phyloP scores from a whole-genome alignment of 2,113 vertebrate species.

The Aramus guarauna region DNA sequence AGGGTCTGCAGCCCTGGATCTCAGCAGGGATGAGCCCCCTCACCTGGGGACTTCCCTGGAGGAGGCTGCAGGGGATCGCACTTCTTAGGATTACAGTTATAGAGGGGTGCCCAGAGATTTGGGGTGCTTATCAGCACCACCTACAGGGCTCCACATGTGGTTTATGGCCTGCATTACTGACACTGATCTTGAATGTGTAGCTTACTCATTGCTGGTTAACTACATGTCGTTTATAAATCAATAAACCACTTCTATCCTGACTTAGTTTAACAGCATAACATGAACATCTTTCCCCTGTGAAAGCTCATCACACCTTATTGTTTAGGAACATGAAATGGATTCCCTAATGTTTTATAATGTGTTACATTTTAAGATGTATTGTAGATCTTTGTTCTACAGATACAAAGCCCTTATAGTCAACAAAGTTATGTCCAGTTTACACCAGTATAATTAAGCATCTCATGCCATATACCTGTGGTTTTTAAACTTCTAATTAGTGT shows the following conservation, averaged over 20 bases:
- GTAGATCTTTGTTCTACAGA: background rate
- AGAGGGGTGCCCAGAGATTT: background rate
- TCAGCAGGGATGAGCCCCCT: background rate
- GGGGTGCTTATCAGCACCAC: background rate
- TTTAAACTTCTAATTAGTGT: background rate
- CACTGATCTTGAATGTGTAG: background rate
- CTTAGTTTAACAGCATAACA: background rate
- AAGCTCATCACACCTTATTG: background rate
- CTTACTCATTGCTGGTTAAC: background rate
- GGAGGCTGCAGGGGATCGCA: no score
- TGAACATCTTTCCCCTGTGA: background rate
- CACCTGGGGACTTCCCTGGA: fast-evolving
- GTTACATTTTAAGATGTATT: background rate
- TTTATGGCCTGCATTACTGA: background rate
- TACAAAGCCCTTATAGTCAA: background rate
- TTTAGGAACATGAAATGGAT: background rate
- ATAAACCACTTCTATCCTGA: background rate
- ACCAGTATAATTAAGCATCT: background rate
- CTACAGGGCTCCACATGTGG: fast-evolving
- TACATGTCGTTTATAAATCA: background rate
- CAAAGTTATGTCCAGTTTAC: background rate
- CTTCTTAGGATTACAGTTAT: no score
- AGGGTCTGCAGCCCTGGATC: background rate
- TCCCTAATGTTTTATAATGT: background rate
- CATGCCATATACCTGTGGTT: background rate